A percentile compares a stretch with the other conserved stretches of the same genome.
These are phyloP conservation scores for Chrysaora quinquecirrha DNA, from an alignment of 30 jellyfish, hydroid and myxozoan species.

Conservation along the genomic window DNA sequence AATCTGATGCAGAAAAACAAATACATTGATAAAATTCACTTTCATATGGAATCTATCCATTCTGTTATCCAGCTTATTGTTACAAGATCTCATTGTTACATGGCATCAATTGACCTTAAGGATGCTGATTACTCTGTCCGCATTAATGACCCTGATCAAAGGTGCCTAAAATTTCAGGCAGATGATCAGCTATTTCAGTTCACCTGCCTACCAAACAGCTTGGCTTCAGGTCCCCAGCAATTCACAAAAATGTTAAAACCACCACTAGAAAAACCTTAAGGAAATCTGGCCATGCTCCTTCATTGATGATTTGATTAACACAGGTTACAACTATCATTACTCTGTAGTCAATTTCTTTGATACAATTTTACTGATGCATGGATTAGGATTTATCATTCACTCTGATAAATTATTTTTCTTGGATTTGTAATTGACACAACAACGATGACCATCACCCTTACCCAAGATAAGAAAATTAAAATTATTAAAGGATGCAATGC, in stretches of 20 bases:
- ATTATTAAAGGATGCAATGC: slow-evolving; percentile 10
- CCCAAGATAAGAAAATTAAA: slow-evolving; percentile 16
- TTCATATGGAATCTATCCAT: slow-evolving; percentile 53
- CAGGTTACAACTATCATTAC: not conserved
- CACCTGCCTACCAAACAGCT: slow-evolving; percentile 15
- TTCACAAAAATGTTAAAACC: slow-evolving; percentile 30
- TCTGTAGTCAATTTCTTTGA: not conserved
- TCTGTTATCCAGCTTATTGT: not conserved
- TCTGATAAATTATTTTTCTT: slow-evolving; percentile 11
- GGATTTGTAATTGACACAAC: slow-evolving; percentile 25
- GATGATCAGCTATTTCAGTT: not conserved
- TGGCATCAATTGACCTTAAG: slow-evolving; percentile 27
- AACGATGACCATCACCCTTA: slow-evolving; percentile 21
- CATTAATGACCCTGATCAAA: slow-evolving; percentile 2
- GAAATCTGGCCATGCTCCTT: slow-evolving; percentile 11
- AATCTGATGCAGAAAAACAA: slow-evolving; percentile 28
- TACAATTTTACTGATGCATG: not conserved
- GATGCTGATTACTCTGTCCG: slow-evolving; percentile 41
- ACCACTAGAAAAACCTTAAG: not conserved
- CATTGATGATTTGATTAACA: slow-evolving; percentile 13
- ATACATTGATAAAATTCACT: slow-evolving; percentile 24
- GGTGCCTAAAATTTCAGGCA: slow-evolving; percentile 1
- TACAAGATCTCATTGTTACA: slow-evolving; percentile 9
- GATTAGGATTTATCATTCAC: not conserved
- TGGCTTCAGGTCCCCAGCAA: slow-evolving; percentile 10